These are phyloP conservation scores for Momotus momota DNA, from an alignment of 2,797 vertebrate species.

Conservation along the genomic window DNA sequence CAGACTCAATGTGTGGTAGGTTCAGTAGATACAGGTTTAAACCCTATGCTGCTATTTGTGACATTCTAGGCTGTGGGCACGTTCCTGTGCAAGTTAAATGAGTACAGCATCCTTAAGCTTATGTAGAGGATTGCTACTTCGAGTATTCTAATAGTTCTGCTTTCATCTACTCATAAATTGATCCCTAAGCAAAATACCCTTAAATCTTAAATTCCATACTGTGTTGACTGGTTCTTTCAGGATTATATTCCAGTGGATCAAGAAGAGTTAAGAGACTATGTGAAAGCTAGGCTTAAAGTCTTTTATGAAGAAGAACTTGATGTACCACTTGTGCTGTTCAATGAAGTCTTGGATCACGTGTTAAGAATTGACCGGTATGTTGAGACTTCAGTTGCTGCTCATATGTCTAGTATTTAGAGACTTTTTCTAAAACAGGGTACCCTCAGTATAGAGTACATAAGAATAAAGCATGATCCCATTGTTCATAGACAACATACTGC, in stretches of 20 bases:
- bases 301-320: constrained; percentile 99
- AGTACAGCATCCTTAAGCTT: background rate
- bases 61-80: background rate
- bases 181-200: background rate
- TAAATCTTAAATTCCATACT: background rate
- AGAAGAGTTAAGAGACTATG: constrained; percentile 96
- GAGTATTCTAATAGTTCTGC: background rate
- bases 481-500: background rate
- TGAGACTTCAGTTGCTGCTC: background rate
- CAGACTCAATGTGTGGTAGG: background rate
- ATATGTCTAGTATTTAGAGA: background rate
- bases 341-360: constrained; percentile 97
- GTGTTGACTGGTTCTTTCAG: constrained; percentile 72
- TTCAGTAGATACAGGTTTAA: background rate
- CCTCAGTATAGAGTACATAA: background rate
- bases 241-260: constrained; percentile 99
- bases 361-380: constrained; percentile 94
- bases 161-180: background rate
- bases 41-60: fast-evolving
- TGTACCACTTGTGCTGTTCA: constrained; percentile 96
- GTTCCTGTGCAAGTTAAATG: background rate
- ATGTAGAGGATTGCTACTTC: background rate
- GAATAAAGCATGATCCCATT: background rate
- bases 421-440: background rate
- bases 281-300: constrained; percentile 97